These are phyloP conservation scores for Chrysopilus asiliformis DNA, from an alignment of 2,888 invertebrate genomes.

Conservation along the genomic window DNA sequence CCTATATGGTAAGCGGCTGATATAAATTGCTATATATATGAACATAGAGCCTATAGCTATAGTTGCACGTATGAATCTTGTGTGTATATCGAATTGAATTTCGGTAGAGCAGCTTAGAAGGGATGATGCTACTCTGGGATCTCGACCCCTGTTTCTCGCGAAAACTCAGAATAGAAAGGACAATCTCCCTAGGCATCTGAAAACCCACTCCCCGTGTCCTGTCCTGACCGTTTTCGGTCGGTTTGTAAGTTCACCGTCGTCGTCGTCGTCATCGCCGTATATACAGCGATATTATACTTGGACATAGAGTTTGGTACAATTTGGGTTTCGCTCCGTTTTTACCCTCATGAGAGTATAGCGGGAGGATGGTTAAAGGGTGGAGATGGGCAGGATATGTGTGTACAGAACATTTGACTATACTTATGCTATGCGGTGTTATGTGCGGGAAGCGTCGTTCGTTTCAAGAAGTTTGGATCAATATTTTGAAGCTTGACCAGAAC, in stretches of 20 bases:
- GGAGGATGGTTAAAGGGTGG: no score
- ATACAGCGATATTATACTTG: no score
- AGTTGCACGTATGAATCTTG: neutral
- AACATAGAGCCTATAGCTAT: no score
- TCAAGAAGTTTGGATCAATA: conserved; percentile 17
- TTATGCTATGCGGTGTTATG: no score
- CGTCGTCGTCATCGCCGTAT: conserved; percentile 2
- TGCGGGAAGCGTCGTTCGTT: conserved; percentile 13
- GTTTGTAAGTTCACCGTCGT: neutral
- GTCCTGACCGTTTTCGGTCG: conserved; percentile 3
- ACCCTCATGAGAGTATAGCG: no score
- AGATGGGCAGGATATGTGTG: no score
- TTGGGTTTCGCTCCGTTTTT: no score
- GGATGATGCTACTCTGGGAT: conserved; percentile 5
- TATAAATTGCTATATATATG: conserved; percentile 1
- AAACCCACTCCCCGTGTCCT: no score
- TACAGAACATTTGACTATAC: no score
- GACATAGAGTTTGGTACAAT: no score
- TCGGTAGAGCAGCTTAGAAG: neutral
- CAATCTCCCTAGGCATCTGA: conserved; percentile 13
- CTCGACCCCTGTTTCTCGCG: conserved; percentile 16
- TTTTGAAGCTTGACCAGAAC: conserved; percentile 17
- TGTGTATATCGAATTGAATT: neutral
- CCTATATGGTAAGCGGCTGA: conserved; percentile 5
- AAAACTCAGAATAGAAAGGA: conserved; percentile 12